phyloP scores from a whole-genome alignment of 2,113 vertebrate species.

The Crotophaga sulcirostris region DNA sequence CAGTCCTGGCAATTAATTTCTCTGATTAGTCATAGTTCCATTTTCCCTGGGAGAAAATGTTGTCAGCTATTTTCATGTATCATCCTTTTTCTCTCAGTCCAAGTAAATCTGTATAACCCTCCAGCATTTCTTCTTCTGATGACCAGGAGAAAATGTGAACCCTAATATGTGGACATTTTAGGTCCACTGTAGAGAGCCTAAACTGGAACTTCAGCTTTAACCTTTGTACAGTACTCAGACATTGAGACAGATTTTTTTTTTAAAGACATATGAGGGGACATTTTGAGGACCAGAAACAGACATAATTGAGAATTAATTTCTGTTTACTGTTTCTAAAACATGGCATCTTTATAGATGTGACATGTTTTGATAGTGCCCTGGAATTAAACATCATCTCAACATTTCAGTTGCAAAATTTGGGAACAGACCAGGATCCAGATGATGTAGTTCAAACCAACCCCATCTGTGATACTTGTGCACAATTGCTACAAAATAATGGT shows the following conservation, averaged over 20 bases:
- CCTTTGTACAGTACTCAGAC: background rate
- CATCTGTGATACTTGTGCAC: background rate
- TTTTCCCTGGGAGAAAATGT: background rate
- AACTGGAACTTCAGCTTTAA: background rate
- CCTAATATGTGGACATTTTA: background rate
- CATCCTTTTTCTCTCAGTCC: background rate
- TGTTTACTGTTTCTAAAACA: background rate
- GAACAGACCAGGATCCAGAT: background rate
- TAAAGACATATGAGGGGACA: background rate
- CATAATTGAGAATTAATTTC: background rate
- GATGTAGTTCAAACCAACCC: background rate
- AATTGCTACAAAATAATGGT: background rate
- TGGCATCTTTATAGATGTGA: background rate
- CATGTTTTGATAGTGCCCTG: background rate
- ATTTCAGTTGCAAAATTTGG: background rate
- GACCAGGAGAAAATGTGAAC: background rate
- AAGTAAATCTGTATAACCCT: background rate
- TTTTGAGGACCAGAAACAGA: background rate
- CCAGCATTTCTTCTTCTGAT: background rate
- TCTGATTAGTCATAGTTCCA: background rate
- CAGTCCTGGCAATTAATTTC: background rate
- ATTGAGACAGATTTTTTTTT: background rate
- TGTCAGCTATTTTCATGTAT: background rate
- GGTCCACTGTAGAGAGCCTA: background rate
- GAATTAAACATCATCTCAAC: background rate